A percentile compares a stretch with the other conserved stretches of the same genome.
These are phyloP conservation scores for Heliconius cydno DNA, from an alignment of 2,888 invertebrate genomes.

Conservation along the genomic window DNA sequence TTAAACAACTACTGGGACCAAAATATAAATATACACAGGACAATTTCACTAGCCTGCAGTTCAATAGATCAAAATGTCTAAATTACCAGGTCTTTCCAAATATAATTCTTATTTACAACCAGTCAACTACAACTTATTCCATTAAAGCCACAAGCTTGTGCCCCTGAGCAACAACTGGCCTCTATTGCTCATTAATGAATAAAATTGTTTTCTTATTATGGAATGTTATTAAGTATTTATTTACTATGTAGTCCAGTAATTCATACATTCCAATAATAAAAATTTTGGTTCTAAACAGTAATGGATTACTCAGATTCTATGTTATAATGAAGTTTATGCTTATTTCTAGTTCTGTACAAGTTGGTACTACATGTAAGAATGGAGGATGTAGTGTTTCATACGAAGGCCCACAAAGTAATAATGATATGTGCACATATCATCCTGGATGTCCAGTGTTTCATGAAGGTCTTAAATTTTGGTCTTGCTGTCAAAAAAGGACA, in stretches of 20 bases:
- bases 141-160: too few relatives aligned
- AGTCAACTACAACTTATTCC: too few relatives aligned
- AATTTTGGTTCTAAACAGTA: background rate
- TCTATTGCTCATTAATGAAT: too few relatives aligned
- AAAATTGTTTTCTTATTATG: too few relatives aligned
- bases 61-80: background rate
- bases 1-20: background rate
- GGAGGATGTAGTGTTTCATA: conserved; percentile 90
- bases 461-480: conserved; percentile 98
- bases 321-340: background rate
- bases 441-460: conserved; percentile 97
- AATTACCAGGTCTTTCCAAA: too few relatives aligned
- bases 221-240: too few relatives aligned
- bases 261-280: too few relatives aligned
- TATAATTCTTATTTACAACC: too few relatives aligned
- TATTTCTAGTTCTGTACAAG: conserved; percentile 33
- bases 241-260: too few relatives aligned
- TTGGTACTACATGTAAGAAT: conserved; percentile 94
- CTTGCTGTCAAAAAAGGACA: conserved; percentile 96
- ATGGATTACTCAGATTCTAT: background rate
- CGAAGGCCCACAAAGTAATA: conserved; percentile 85
- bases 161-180: too few relatives aligned
- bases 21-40: background rate
- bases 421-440: conserved; percentile 89
- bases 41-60: background rate